These are phyloP conservation scores for Leptopilina drosophilae DNA, from an alignment of 2,888 invertebrate species.

Conservation along the genomic window DNA sequence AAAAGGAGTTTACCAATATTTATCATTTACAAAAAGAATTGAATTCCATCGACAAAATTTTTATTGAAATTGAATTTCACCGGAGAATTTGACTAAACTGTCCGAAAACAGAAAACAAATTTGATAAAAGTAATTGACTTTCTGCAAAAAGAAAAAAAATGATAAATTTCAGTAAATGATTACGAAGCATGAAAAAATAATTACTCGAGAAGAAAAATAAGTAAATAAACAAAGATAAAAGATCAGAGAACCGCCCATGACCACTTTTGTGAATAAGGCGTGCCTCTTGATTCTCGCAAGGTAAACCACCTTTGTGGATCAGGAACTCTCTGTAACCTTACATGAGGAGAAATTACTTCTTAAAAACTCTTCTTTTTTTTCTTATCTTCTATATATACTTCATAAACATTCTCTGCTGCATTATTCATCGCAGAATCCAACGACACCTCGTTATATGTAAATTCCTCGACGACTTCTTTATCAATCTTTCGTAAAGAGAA, in stretches of 20 bases:
- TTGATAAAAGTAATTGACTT: too few relatives aligned
- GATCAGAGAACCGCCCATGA: conserved; percentile 36
- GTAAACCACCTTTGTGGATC: conserved; percentile 63
- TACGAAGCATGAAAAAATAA: background rate
- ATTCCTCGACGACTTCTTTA: background rate
- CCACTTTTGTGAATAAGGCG: conserved; percentile 53
- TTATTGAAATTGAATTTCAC: too few relatives aligned
- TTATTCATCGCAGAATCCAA: conserved; percentile 9
- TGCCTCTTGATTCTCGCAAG: conserved; percentile 58
- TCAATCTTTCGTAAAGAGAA: background rate
- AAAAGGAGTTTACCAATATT: too few relatives aligned
- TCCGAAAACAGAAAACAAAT: too few relatives aligned
- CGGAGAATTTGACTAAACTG: too few relatives aligned
- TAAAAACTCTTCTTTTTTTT: background rate
- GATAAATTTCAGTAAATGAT: too few relatives aligned
- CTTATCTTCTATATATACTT: background rate
- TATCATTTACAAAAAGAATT: too few relatives aligned
- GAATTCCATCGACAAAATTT: too few relatives aligned
- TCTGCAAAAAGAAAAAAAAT: too few relatives aligned
- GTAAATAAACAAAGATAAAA: background rate
- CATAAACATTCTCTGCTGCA: background rate
- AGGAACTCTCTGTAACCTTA: conserved; percentile 61
- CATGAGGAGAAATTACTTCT: conserved; percentile 50
- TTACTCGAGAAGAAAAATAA: background rate
- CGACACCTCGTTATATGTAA: background rate